Base-by-base conservation (phyloP, 2,113 vertebrate species). In the Phalacrocorax carbo region DNA sequence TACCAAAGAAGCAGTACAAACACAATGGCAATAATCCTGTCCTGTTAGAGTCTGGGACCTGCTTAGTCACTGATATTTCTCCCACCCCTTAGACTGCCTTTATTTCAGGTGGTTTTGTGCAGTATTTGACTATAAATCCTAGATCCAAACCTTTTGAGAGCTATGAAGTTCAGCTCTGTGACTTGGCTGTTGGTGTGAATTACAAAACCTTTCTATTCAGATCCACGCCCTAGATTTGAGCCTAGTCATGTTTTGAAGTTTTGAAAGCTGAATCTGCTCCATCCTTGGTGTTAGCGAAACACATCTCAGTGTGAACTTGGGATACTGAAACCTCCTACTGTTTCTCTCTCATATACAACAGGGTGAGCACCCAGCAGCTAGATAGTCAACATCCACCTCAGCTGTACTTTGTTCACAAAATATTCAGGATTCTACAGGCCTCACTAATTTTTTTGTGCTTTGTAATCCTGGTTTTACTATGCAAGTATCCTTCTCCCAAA, bases 1-100 rank as follows among this genome's bases (percentile, higher is more conserved):
- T 4, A 18, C 18, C 18, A 42, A 81, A 84, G 14, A 15, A 7
- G 0, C 10, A 46, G 0, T 2, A 55, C 10, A 62, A 55, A 36
- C 38, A 44, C 20, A 23, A 3, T 13, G 7, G 19, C 16, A 54
- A 54, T 58, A 78, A 69, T 48, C 18, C 29, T 84, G 29, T 13
- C 15, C 6, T 15, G 9, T 69, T 81, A 29, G 17, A 51, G 17
- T 34, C 49, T 44, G 49, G 10, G 7, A 82, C 15, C 17, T 70
- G 13, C 7, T 32, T 81, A 57, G 52, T 29, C 23, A 52, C 15
- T 48, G 10, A 4, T 77, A 17, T 38, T 94, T 66, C 54, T 70
- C 10, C 17, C 15, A 57, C 6, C 3, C 15, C 20, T 87, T 73
- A 44, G 20, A 42, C 17, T 86, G 32, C 20, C 30, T 70, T 75